A percentile compares a stretch with the other conserved stretches of the same genome.
phyloP scores from a whole-genome alignment of 2,113 vertebrate species.

The Tricholaema leucomelas region DNA sequence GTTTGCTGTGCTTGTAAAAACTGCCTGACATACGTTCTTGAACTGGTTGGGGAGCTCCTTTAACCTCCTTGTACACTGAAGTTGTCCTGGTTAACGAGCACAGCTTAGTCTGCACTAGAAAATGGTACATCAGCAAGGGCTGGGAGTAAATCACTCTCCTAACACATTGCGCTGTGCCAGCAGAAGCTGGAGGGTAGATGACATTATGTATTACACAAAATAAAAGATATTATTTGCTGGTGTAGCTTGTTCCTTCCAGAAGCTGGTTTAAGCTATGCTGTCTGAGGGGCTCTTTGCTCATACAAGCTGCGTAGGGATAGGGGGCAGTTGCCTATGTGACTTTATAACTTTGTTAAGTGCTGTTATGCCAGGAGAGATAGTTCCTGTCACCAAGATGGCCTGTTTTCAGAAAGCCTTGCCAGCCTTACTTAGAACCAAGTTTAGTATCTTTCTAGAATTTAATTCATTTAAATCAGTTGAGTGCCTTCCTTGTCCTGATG shows the following conservation, averaged over 20 bases:
- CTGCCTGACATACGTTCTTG: neutral
- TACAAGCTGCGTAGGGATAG: neutral
- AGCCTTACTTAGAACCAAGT: neutral
- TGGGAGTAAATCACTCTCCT: conserved; percentile 22
- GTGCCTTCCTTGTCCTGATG: neutral
- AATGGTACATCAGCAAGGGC: conserved; percentile 8
- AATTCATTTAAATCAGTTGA: neutral
- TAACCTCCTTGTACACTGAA: neutral
- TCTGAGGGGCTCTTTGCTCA: neutral
- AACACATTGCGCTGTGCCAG: conserved; percentile 33
- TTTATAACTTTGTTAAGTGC: neutral
- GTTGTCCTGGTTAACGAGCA: conserved; percentile 35
- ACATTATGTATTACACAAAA: neutral
- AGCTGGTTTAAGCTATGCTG: neutral
- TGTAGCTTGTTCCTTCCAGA: conserved; percentile 5
- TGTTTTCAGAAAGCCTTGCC: neutral
- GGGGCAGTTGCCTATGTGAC: neutral
- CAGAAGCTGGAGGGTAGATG: conserved; percentile 21
- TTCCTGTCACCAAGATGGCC: neutral
- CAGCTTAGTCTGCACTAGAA: conserved; percentile 36
- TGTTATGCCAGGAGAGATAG: neutral
- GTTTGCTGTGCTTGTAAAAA: neutral
- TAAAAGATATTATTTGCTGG: neutral
- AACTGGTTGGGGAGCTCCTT: conserved; percentile 15
- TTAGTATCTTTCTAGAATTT: neutral